Percentiles rank a stretch among this genome's conserved stretches.
phyloP scores from a whole-genome alignment of 1,140 invertebrate genomes.

The Trichonephila clavipes region DNA sequence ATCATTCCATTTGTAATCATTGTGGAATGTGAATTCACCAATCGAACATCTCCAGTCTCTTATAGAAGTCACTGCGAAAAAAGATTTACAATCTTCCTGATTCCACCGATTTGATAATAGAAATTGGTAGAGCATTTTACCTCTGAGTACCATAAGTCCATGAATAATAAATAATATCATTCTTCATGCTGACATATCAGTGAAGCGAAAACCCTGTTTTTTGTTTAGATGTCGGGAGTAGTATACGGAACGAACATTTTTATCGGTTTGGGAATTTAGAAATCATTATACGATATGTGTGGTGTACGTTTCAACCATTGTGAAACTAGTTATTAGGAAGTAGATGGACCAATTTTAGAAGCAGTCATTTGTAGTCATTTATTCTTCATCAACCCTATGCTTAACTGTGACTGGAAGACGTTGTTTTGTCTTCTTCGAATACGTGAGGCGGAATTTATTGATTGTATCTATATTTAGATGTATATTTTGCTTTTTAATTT shows the following conservation, averaged over 20 bases:
- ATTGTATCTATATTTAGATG: constrained; percentile 20
- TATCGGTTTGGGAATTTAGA: constrained; percentile 22
- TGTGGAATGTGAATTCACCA: not conserved
- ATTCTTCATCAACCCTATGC: constrained; percentile 26
- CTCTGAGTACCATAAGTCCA: not conserved
- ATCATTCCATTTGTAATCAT: not conserved
- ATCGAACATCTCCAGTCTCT: constrained; percentile 4
- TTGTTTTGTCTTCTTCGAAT: constrained; percentile 15
- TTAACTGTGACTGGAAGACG: not conserved
- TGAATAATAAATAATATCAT: constrained; percentile 45
- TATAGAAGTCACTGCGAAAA: not conserved
- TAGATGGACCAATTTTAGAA: not conserved
- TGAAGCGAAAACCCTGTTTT: constrained; percentile 37
- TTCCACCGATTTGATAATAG: constrained; percentile 24
- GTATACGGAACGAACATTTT: not conserved
- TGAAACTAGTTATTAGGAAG: constrained; percentile 47
- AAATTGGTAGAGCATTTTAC: constrained; percentile 24
- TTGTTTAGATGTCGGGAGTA: constrained; percentile 4
- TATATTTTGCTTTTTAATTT: constrained; percentile 17
- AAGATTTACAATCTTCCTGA: constrained; percentile 13
- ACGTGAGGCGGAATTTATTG: not conserved
- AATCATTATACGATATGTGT: constrained; percentile 23
- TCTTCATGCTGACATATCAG: not conserved
- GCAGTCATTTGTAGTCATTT: not conserved
- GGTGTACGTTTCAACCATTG: not conserved